Conservation (phyloP, 2,888 invertebrate genomes). For the Calameuta idolon region DNA sequence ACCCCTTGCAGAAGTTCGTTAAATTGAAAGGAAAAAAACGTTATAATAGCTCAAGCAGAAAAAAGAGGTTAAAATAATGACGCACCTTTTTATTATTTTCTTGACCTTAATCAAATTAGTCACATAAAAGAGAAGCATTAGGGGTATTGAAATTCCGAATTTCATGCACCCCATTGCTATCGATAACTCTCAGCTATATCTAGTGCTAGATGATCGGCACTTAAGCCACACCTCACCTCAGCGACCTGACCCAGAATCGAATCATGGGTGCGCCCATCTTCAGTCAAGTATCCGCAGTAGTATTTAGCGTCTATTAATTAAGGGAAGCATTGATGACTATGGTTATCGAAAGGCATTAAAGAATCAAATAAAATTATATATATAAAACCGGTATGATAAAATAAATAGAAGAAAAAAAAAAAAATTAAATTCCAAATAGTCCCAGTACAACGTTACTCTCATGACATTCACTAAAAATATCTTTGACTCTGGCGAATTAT, state of each 20-base stretch:
- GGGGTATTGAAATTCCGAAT: neutral
- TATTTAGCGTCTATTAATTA: neutral
- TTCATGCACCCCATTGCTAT: neutral
- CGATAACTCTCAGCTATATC: neutral
- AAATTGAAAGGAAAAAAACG: neutral
- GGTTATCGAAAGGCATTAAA: neutral
- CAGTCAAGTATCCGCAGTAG: neutral
- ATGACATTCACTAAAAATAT: neutral
- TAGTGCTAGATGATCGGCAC: conserved; percentile 1
- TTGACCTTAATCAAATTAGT: neutral
- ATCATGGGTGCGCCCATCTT: conserved; percentile 40
- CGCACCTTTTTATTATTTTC: neutral
- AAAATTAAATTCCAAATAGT: neutral
- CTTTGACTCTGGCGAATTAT: neutral
- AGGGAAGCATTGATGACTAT: neutral
- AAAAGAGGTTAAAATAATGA: neutral
- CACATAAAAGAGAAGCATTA: neutral
- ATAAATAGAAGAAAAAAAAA: neutral
- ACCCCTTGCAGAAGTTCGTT: neutral
- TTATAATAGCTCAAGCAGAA: neutral
- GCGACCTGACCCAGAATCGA: conserved; percentile 47
- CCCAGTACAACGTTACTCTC: neutral
- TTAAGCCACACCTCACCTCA: conserved; percentile 39
- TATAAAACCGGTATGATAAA: neutral
- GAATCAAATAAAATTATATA: neutral